These are phyloP conservation scores for Neotragus moschatus DNA, from an alignment of 2,113 vertebrate species.

Conservation along the genomic window DNA sequence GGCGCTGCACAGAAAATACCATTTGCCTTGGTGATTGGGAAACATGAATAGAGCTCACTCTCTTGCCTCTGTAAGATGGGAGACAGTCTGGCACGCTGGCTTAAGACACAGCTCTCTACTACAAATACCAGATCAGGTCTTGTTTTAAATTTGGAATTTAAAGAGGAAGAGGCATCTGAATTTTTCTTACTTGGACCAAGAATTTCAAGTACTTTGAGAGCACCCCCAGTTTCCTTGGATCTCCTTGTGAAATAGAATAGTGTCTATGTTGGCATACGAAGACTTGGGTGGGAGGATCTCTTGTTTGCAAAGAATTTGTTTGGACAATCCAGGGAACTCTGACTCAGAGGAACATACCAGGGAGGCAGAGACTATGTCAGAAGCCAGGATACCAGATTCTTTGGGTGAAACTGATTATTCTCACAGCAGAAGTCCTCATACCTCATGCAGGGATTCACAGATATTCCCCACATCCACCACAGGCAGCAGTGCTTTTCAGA, in stretches of 20 bases:
- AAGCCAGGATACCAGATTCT: background rate
- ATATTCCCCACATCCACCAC: background rate
- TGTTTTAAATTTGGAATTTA: background rate
- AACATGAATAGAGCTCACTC: background rate
- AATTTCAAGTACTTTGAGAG: background rate
- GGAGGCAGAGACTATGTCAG: background rate
- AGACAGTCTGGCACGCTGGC: background rate
- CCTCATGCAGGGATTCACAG: background rate
- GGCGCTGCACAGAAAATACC: background rate
- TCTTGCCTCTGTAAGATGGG: background rate
- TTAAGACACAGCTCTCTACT: background rate
- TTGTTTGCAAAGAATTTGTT: background rate
- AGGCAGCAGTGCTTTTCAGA: background rate
- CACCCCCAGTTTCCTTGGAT: fast-evolving
- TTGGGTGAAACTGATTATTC: background rate
- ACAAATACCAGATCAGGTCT: background rate
- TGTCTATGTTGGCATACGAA: background rate
- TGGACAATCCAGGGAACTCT: background rate
- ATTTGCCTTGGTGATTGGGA: background rate
- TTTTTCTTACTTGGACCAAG: background rate
- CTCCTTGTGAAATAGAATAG: background rate
- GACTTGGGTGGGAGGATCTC: background rate
- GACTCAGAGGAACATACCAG: background rate
- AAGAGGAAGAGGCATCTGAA: background rate
- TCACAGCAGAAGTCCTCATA: background rate